Conservation (phyloP, 2,797 vertebrate genomes). For the Chelonia mydas region DNA sequence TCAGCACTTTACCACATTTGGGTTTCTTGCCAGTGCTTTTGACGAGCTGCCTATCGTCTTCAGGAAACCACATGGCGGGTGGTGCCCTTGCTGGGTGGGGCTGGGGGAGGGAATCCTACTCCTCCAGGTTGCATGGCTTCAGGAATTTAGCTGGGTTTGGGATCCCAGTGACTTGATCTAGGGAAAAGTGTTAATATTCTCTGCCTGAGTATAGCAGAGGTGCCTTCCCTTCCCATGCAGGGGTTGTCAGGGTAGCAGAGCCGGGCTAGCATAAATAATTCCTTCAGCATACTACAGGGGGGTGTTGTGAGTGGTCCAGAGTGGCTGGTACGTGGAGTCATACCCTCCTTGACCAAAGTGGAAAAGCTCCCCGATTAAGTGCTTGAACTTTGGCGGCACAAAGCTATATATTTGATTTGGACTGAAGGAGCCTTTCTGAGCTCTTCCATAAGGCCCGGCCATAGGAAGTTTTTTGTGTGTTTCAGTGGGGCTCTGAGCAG, state of each 20-base stretch:
- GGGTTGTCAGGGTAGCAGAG: not conserved
- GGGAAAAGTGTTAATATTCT: not conserved
- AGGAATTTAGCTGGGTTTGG: not conserved
- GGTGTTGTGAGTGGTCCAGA: not conserved
- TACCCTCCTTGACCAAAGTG: not conserved
- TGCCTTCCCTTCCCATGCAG: not conserved
- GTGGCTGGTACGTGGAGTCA: not conserved
- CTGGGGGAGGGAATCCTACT: conserved; percentile 39
- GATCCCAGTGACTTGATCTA: not conserved
- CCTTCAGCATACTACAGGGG: not conserved
- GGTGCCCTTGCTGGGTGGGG: conserved; percentile 13
- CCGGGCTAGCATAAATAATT: not conserved
- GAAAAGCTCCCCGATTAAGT: not conserved
- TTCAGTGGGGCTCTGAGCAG: not conserved
- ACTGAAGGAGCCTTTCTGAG: not conserved
- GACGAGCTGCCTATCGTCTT: not conserved
- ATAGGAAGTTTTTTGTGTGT: rapidly evolving
- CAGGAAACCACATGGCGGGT: conserved; percentile 71
- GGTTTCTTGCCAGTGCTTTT: conserved; percentile 34
- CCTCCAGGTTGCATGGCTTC: not conserved
- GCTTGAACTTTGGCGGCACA: not conserved
- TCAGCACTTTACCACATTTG: conserved; percentile 17
- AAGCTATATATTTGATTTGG: not conserved
- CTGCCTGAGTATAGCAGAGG: not conserved
- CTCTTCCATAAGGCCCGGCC: not conserved